phyloP scores from a whole-genome alignment of 2,888 invertebrate species.

The Pachymerium ferrugineum region DNA sequence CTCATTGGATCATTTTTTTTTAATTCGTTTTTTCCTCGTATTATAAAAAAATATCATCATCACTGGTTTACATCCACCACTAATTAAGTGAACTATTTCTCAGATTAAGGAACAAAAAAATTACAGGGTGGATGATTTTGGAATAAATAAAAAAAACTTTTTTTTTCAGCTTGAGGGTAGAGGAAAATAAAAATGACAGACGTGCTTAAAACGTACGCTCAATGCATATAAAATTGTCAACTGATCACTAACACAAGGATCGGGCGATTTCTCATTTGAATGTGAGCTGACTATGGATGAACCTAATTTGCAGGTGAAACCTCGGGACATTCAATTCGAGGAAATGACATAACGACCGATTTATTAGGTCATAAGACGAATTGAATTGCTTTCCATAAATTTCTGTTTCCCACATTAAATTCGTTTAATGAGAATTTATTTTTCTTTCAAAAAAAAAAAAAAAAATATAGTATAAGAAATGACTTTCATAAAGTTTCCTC shows the following conservation, averaged over 20 bases:
- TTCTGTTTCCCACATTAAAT: background rate
- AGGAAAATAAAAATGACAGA: too few species aligned
- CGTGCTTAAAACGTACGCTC: too few species aligned
- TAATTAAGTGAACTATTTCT: conserved; percentile 2
- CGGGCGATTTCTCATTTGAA: too few species aligned
- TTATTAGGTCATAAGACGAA: background rate
- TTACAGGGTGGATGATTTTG: background rate
- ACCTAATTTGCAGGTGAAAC: background rate
- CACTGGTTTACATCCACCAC: background rate
- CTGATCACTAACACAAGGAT: too few species aligned
- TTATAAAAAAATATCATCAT: too few species aligned
- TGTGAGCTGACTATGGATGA: too few species aligned
- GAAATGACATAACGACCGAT: background rate
- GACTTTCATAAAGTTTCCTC: too few species aligned
- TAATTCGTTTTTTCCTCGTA: background rate
- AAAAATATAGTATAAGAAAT: too few species aligned
- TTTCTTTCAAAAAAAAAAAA: background rate
- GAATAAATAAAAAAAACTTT: background rate
- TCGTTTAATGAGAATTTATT: too few species aligned
- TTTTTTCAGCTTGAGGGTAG: too few species aligned
- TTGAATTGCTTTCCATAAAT: background rate
- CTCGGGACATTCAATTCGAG: background rate
- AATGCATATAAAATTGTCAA: too few species aligned
- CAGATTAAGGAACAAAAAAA: background rate
- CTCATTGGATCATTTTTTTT: background rate